Evolutionary conservation across 2,888 invertebrate genomes (phyloP), one percentile per base, ranked within the genome.

Genomic region (Mimas tiliae): DNA sequence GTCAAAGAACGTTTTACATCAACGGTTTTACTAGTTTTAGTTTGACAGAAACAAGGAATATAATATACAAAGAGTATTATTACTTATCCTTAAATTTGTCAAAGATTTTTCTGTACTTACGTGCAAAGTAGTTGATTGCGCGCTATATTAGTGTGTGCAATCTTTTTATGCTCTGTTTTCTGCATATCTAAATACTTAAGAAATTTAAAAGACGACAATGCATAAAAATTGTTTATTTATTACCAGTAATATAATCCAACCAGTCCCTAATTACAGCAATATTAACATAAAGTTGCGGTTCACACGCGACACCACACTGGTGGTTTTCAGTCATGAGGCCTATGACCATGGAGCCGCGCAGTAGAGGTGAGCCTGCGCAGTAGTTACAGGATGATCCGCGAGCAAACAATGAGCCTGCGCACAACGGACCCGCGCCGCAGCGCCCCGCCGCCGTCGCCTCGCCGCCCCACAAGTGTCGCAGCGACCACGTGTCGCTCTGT

Each of bases 281-380:
- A 72, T 80, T 84, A 67, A 84, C 88, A 78, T 81, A 90, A 21
- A 80, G 74, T 62, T 81, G 81, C 62, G 90, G 89, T 72, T 86
- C 87, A 81, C 91, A 90, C 27, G 84, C 70, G 7, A 74, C 75
- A 58, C 83, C 89, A 81, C 90, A 90, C 67, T 75, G 80, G 63
- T 63, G 72, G 77, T 76, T 75, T 70, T 76, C 82, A 65, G 76
- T 73, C 89, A 88, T 85, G 51, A 89, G 19, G 55, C 78, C 90
- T 33, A 82, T 70, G 70, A 89, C 78, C 67, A 47, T 45, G 62
- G 63, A 52, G 27, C 68, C 75, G 65, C 74, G 76, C 75, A 88
- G 69, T 72, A 91, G 82, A 67, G 91, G 87, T 63, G 91, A 68
- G 69, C 91, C 92, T 27, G 82, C 83, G 81, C 91, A 89, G 83